Evolutionary conservation across 2,113 vertebrate genomes (phyloP).

Genomic region (Chloropsis cyanopogon): DNA sequence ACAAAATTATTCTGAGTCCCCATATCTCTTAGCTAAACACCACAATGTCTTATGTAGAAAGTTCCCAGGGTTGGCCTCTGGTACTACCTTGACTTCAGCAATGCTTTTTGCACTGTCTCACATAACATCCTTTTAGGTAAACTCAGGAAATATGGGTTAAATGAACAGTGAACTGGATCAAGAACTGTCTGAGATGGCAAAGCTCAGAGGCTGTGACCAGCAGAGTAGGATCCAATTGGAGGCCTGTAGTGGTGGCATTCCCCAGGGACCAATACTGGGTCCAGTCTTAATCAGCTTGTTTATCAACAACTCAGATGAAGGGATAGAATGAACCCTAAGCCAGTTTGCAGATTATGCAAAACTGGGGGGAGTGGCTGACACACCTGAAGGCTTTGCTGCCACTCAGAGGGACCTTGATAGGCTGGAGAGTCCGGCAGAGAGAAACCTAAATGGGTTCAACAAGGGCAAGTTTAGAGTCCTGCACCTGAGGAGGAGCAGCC

Average conservation of each 20-base stretch:
- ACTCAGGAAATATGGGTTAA: background rate
- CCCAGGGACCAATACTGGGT: background rate
- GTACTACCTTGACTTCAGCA: background rate
- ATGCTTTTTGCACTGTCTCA: background rate
- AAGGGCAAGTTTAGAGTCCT: background rate
- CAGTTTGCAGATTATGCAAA: background rate
- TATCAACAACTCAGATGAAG: fast-evolving
- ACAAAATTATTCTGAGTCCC: background rate
- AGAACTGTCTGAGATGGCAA: background rate
- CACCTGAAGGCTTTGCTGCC: background rate
- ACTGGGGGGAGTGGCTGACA: background rate
- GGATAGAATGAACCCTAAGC: background rate
- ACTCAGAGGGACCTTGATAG: background rate
- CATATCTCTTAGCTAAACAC: background rate
- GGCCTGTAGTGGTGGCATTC: background rate
- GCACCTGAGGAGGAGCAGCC: background rate
- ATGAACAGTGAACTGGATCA: background rate
- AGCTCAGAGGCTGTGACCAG: background rate
- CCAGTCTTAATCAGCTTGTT: background rate
- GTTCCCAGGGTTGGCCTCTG: background rate
- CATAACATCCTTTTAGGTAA: background rate
- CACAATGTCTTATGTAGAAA: background rate
- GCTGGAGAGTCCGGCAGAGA: background rate
- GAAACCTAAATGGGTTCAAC: background rate
- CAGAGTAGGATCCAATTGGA: fast-evolving